Percentiles rank a stretch among this genome's conserved stretches.
Evolutionary conservation across 2,888 invertebrate genomes (phyloP).

Genomic region (Watsonalla cultraria): DNA sequence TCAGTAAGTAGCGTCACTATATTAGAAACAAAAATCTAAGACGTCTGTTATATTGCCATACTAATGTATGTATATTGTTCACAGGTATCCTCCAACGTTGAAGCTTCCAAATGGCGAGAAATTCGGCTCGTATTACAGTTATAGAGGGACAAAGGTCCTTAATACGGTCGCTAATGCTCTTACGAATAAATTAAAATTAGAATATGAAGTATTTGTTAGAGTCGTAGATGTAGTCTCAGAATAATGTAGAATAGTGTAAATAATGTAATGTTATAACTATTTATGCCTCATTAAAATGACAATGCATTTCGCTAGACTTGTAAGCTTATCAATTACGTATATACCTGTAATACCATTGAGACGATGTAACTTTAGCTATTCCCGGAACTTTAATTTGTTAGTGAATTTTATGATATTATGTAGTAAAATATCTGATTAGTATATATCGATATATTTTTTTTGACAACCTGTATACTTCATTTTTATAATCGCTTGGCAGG

Average conservation of each 20-base stretch:
- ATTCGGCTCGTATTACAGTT: conserved; percentile 59
- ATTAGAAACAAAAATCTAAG: too few relatives aligned
- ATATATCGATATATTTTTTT: too few relatives aligned
- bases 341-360: too few relatives aligned
- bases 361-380: too few relatives aligned
- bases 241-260: conserved; percentile 1
- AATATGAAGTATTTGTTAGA: conserved; percentile 67
- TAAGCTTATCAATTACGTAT: too few relatives aligned
- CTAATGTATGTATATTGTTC: conserved; percentile 18
- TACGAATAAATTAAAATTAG: conserved; percentile 55
- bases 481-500: background rate
- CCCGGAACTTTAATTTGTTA: too few relatives aligned
- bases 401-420: background rate
- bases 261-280: background rate
- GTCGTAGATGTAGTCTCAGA: conserved; percentile 47
- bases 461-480: background rate
- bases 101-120: conserved; percentile 49
- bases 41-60: too few relatives aligned
- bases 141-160: conserved; percentile 57
- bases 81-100: conserved; percentile 55
- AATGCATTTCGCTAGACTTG: background rate
- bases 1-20: conserved; percentile 42
- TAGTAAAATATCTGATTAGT: background rate
- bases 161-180: conserved; percentile 39
- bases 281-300: background rate